Evolutionary conservation across 1,140 invertebrate species (phyloP), one percentile per base, ranked within the genome.

Genomic region (Gonioctena quinquepunctata): DNA sequence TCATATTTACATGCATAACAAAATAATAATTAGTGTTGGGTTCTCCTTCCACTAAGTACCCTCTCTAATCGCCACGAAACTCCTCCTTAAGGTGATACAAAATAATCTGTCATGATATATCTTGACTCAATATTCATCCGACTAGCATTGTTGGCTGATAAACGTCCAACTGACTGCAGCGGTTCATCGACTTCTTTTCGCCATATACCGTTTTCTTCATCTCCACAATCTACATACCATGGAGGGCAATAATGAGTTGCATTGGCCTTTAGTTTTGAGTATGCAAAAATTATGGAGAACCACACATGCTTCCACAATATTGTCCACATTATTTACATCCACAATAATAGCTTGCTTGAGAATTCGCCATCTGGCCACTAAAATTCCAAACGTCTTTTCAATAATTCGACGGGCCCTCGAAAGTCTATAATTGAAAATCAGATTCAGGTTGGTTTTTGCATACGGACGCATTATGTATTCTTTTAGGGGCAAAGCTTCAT

Each of bases 401-500:
- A 18, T 16, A 19, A 65, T 64, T 25, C 61, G 25, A 4, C 68
- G 8, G 3, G 62, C 50, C 19, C 68, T 26, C 7, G 27, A 64
- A 16, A 56, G 60, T 19, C 68, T 16, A 25, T 69, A 69, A 69
- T 69, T 69, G 49, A 56, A 69, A 18, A 69, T 64, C 42, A 3
- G 52, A 18, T 61, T 11, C 13, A 22, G 22, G 5, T 16, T 23
- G 23, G 16, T 18, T 18, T 56, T 18, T 52, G 19, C 6, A 25
- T 18, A 63, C 11, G 48, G 67, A 22, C 59, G 42, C 57, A 61
- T 61, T 18, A 64, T 59, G 22, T 67, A 52, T 56, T 19, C 60
- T 70, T 70, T 68, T 60, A 72, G 67, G 18, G 71, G 72, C 71
- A 75, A 77, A 65, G 76, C 72, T 56, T 65, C 69, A 66, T 72